Evolutionary conservation across 2,888 invertebrate species (phyloP), one percentile per base, ranked within the genome.

Genomic region (Chalcosyrphus nemorum): DNA sequence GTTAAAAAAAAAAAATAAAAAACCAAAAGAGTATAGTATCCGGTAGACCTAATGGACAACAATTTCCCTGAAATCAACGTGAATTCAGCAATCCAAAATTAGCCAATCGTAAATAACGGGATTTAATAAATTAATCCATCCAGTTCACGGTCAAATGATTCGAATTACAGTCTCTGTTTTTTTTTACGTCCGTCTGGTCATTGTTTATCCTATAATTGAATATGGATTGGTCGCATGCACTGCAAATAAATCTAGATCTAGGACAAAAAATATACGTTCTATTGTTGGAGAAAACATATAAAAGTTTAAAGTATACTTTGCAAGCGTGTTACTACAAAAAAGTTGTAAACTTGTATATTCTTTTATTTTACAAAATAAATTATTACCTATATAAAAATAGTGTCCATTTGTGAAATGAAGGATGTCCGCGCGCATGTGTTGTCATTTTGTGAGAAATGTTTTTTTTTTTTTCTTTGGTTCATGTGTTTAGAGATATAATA

Each of bases 341-440:
- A 66, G 15, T 52, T 75, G 59, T 63, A 50, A 50, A 38, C 19
- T 76, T 71, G 74, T 50, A 72, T 76, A 50, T 57, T 45, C 19
- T 76, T 71, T 76, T 50, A 72, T 76, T 45, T 56, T 50, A 43
- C 7, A 66, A 77, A 77, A 82, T 66, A 78, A 75, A 70, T 74
- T 68, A 84, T 84, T 84, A 84, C 80, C 84, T 84, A 84, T 74
- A 43, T 56, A 78, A 82, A 82, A 78, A 72, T 74, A 75, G 80
- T 75, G 84, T 84, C 77, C 72, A 72, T 84, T 84, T 59, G 74
- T 59, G 80, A 80, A 84, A 80, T 75, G 80, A 80, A 80, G 84
- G 74, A 84, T 80, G 65, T 84, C 84, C 84, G 75, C 84, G 84
- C 63, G 80, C 80, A 84, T 80, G 84, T 80, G 61, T 80, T 84